These are phyloP conservation scores for Cephalopachus bancanus DNA, from an alignment of 2,797 vertebrate genomes.

Conservation along the genomic window DNA sequence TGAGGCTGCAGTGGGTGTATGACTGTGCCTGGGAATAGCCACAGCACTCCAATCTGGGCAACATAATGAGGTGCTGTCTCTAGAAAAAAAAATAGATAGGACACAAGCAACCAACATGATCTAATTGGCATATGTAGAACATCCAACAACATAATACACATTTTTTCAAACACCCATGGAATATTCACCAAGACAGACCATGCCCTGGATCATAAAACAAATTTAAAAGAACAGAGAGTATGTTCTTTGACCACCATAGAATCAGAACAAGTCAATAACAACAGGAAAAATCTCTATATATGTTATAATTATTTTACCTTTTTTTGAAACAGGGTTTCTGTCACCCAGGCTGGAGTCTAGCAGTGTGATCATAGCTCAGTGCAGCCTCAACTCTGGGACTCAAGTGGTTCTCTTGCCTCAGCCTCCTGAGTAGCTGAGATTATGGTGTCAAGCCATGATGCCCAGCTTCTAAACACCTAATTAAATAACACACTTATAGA, in stretches of 20 bases:
- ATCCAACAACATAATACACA: background rate
- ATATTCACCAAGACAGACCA: background rate
- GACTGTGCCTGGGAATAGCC: background rate
- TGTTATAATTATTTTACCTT: too few species aligned
- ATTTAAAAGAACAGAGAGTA: background rate
- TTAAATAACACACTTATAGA: too few species aligned
- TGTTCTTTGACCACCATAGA: background rate
- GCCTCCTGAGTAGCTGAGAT: background rate
- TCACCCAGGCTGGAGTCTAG: background rate
- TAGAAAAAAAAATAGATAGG: background rate
- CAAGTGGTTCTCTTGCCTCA: background rate
- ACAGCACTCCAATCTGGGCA: background rate
- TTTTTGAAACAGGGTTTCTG: background rate
- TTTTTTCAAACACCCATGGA: background rate
- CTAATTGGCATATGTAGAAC: background rate
- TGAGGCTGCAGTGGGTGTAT: background rate
- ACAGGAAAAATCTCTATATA: too few species aligned
- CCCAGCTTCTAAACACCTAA: too few species aligned
- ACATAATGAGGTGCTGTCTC: background rate
- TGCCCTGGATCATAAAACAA: background rate
- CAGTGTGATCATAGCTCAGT: background rate
- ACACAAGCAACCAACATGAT: background rate
- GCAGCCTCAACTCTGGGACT: background rate
- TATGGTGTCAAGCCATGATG: background rate
- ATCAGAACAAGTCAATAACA: background rate